Base-by-base conservation (phyloP, 2,888 invertebrate species). In the Zeuzera pyrina region DNA sequence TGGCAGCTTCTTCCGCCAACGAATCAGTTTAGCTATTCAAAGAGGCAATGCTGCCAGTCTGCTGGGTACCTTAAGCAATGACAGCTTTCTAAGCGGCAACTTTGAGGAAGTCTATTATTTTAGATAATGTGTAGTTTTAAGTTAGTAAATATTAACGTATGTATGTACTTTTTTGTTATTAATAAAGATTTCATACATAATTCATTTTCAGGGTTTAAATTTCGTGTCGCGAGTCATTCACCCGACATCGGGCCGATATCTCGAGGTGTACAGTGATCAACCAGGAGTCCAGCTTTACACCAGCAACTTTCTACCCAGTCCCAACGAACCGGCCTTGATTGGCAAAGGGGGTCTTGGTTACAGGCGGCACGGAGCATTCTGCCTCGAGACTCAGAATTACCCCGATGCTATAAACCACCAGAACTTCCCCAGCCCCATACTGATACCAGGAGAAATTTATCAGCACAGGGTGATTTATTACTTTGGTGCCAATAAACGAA, bases 201-300 rank as follows among this genome's bases (percentile, higher is more conserved):
- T n/a, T n/a, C n/a, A n/a, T n/a, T 49, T 49, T 2, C 55, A 81
- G 81, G 55, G 45, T 2, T 29, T 77, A 2, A 67, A 50, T 39
- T 73, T 74, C 45, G 63, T 71, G 1, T 63, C 68, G 2, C 86
- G 88, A 35, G 89, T 88, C 0, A 47, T 66, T 6, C 92, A 94
- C 69, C 89, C 89, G 1, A 52, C 69, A 15, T 86, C 87, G 29
- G 94, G 95, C 1, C 87, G 95, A 32, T 86, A 77, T 35, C 58
- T 97, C 33, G 92, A 94, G 61, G 86, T 95, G 0, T 89, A 88
- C 53, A 91, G 93, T 32, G 89, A 95, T 64, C 94, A 95, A 60
- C 95, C 95, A 0, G 96, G 95, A 1, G 89, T 97, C 0, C 96
- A 97, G 61, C 88, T 97, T 41, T 97, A 97, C 60, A 95, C 95